Percentiles rank a stretch among this genome's conserved stretches.
Evolutionary conservation across 2,888 invertebrate genomes (phyloP).

Genomic region (Eueremaeus valkanovi): DNA sequence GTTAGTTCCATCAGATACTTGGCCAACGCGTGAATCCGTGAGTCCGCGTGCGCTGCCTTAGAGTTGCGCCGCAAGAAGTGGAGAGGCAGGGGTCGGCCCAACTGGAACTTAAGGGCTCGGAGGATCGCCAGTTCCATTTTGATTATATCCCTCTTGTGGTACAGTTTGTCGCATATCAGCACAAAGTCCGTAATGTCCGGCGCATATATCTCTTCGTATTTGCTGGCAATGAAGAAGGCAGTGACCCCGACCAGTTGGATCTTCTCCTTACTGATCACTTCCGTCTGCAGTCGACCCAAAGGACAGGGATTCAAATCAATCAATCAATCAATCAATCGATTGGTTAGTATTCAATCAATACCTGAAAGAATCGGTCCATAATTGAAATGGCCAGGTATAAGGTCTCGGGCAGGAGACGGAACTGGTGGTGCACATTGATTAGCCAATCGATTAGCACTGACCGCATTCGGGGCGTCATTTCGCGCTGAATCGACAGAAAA

Average conservation of each 20-base stretch:
- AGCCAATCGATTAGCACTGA: slow-evolving; percentile 88
- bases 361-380: slow-evolving; percentile 83
- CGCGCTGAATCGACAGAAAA: slow-evolving; percentile 46
- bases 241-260: slow-evolving; percentile 85
- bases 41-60: slow-evolving; percentile 61
- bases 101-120: slow-evolving; percentile 68
- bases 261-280: slow-evolving; percentile 63
- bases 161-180: slow-evolving; percentile 83
- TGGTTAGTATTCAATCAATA: slow-evolving; percentile 51
- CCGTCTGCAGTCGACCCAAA: slow-evolving; percentile 56
- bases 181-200: slow-evolving; percentile 84
- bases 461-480: slow-evolving; percentile 77
- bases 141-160: slow-evolving; percentile 70
- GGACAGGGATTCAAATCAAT: too few species aligned
- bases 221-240: slow-evolving; percentile 82
- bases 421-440: slow-evolving; percentile 82
- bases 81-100: slow-evolving; percentile 80
- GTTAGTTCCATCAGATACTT: slow-evolving; percentile 87
- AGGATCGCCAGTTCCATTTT: slow-evolving; percentile 78
- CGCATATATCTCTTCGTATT: slow-evolving; percentile 89
- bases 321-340: neutral
- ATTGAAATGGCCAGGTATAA: slow-evolving; percentile 81
- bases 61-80: slow-evolving; percentile 75
- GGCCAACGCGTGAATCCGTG: slow-evolving; percentile 69
- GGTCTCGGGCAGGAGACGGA: slow-evolving; percentile 79